Base-by-base conservation (phyloP, 2,113 vertebrate species). In the Neomonachus schauinslandi region DNA sequence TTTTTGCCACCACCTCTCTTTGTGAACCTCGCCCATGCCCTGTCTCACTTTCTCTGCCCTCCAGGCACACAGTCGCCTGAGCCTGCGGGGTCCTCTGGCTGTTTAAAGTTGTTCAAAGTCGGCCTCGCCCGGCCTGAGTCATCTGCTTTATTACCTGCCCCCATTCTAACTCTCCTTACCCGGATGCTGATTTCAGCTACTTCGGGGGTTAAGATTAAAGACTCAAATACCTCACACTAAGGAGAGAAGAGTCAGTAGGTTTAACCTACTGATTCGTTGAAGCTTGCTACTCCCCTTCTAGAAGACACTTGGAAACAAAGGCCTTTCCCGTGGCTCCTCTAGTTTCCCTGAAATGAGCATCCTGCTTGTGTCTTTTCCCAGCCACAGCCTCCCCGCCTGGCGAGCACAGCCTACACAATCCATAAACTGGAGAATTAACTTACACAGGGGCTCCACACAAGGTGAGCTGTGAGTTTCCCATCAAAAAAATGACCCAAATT, bases 101-200 rank as follows among this genome's bases (percentile, higher is more conserved):
- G 94, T 81, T 94, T 90, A 31, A 89, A 94, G 97, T 84, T 81
- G 21, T 81, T 94, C 92, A 31, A 89, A 94, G 97, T 84, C 85
- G 21, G 42, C 81, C 69, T 86, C 26, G 2, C n/a, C 67, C 51
- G 49, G 92, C 57, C 57, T 0, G 51, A 82, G 76, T 94, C 95
- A 49, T 89, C 95, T 93, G 91, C 83, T 95, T 69, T 63, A 5
- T 39, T 51, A 51, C 74, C 92, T 80, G 84, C 65, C 76, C 65
- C 24, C 18, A 5, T 69, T 55, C 57, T 76, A 74, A 53, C 21
- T 59, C n/a, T 88, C 61, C 65, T 36, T 81, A 5, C n/a, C 74
- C 16, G 21, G 42, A 31, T 19, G 94, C 76, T 85, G 84, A 96
- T 24, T 76, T 51, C 76, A 95, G 95, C 93, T 91, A n/a, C 88